These are phyloP conservation scores for Nothocercus julius DNA, from an alignment of 2,113 vertebrate species.

Conservation along the genomic window DNA sequence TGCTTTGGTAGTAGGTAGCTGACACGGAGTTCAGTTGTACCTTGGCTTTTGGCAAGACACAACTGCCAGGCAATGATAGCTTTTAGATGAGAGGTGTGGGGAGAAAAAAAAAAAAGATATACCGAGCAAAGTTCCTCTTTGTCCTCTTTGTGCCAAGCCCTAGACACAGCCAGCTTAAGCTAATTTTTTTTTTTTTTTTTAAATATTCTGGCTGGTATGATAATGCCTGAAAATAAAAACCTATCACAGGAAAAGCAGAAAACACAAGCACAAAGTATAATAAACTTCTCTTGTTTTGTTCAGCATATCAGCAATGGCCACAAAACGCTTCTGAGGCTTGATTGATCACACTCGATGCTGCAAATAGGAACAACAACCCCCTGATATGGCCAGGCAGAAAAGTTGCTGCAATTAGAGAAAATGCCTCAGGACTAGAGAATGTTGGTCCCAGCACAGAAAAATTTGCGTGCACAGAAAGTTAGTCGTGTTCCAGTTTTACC, in stretches of 20 bases:
- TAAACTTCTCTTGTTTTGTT: not conserved
- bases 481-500: not conserved
- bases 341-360: not conserved
- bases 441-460: not conserved
- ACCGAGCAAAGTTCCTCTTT: not conserved
- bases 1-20: not conserved
- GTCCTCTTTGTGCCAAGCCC: not conserved
- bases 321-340: not conserved
- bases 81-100: not conserved
- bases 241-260: not conserved
- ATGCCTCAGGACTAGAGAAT: not conserved
- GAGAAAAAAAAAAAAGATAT: not conserved
- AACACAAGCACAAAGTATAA: not conserved
- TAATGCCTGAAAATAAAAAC: not conserved
- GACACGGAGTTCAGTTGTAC: not conserved
- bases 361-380: not conserved
- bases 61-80: not conserved
- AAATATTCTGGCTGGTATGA: not conserved
- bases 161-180: not conserved
- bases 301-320: not conserved
- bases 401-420: not conserved
- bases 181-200: not conserved
- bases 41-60: conserved; percentile 24
- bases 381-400: not conserved
- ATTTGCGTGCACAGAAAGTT: not conserved